phyloP scores from a whole-genome alignment of 2,797 vertebrate species.

The Anguilla anguilla region DNA sequence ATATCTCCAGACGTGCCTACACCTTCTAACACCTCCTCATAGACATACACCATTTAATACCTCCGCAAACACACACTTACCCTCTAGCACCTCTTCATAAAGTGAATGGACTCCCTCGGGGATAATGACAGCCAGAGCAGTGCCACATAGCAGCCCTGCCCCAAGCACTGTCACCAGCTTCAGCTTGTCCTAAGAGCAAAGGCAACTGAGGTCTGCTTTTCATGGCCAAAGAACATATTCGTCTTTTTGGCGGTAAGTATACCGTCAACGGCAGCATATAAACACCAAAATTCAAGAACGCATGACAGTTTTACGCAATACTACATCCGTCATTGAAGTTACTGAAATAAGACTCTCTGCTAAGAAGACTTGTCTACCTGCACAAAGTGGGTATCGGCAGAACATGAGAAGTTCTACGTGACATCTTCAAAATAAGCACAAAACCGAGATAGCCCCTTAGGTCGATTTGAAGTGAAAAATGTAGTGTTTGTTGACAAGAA shows the following conservation, averaged over 20 bases:
- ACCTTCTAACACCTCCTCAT: not conserved
- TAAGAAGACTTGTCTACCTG: not conserved
- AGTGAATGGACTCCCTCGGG: constrained; percentile 97
- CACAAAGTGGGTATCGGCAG: not conserved
- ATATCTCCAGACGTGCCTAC: not conserved
- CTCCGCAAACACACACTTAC: constrained; percentile 63
- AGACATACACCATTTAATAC: not conserved
- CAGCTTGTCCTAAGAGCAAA: constrained; percentile 82
- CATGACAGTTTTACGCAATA: not conserved
- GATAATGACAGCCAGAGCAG: constrained; percentile 94
- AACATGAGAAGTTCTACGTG: not conserved
- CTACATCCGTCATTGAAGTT: not conserved
- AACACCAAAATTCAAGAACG: not conserved
- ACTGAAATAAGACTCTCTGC: not conserved
- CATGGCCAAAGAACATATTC: not conserved
- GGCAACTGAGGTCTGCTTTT: constrained; percentile 21
- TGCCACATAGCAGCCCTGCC: constrained; percentile 94
- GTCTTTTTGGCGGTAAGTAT: not conserved
- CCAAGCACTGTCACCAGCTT: constrained; percentile 96
- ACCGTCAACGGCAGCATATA: not conserved
- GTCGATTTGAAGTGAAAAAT: not conserved
- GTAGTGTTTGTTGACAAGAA: not conserved
- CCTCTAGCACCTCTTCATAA: constrained; percentile 93
- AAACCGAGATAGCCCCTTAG: not conserved
- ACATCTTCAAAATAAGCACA: not conserved